Evolutionary conservation across 37 sponge, comb jelly and placozoan genomes (phyloP).

Genomic region (Bolinopsis microptera): DNA sequence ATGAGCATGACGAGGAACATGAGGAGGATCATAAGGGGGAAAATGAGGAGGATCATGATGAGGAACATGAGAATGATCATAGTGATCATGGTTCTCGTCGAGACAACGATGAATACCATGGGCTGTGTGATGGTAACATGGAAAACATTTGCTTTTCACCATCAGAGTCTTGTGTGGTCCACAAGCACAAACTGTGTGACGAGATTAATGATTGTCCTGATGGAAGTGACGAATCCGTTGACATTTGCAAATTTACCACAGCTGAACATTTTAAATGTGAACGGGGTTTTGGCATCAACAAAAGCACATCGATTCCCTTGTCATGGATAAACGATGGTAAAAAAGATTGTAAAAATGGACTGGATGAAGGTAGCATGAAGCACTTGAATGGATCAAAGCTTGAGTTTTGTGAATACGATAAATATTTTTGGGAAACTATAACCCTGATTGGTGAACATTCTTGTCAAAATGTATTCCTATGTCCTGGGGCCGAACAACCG

Average conservation of each 20-base stretch:
- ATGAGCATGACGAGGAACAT: not conserved
- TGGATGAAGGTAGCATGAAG: not conserved
- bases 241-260: not conserved
- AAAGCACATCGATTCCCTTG: not conserved
- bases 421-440: not conserved
- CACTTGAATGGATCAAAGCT: not conserved
- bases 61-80: not conserved
- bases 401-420: not conserved
- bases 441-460: not conserved
- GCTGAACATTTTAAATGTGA: not conserved
- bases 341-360: not conserved
- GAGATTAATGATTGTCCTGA: not conserved
- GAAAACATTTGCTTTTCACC: not conserved
- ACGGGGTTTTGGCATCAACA: not conserved
- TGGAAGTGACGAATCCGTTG: not conserved
- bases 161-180: not conserved
- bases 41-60: not conserved
- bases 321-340: not conserved
- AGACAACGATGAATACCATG: not conserved
- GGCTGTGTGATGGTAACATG: not conserved
- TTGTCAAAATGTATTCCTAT: not conserved
- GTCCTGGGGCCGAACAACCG: not conserved
- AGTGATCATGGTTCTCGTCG: too few relatives aligned
- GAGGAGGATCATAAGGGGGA: not conserved
- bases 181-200: not conserved